Conservation (phyloP, 2,888 invertebrate species). For the Euphydryas editha region DNA sequence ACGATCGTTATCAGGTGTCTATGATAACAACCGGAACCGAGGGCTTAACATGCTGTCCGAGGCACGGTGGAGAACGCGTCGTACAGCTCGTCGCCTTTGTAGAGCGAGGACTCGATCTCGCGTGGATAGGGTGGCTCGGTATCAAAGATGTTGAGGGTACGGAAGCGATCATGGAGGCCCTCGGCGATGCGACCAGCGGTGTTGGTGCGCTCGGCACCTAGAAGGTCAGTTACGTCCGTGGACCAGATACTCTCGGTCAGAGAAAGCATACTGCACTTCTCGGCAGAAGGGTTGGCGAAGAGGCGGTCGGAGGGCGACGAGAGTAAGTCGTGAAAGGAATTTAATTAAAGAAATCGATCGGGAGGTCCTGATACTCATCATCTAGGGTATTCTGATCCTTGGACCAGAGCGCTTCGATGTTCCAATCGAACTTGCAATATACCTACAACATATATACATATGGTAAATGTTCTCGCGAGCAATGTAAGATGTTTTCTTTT, state of each 20-base stretch:
- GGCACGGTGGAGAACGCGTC: constrained; percentile 69
- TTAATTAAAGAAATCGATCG: no score
- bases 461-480: no score
- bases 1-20: no score
- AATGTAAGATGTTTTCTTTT: no score
- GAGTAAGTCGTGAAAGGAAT: constrained; percentile 82
- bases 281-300: constrained; percentile 70
- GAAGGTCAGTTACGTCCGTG: constrained; percentile 50
- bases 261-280: constrained; percentile 64
- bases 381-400: constrained; percentile 78
- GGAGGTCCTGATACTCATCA: constrained; percentile 84
- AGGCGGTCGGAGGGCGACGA: constrained; percentile 83
- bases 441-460: no score
- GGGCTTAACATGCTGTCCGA: no score
- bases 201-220: constrained; percentile 46
- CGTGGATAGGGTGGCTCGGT: constrained; percentile 48
- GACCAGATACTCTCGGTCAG: constrained; percentile 70
- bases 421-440: constrained; percentile 87
- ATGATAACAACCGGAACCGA: no score
- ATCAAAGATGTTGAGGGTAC: constrained; percentile 59
- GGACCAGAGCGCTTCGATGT: constrained; percentile 87
- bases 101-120: constrained; percentile 60
- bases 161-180: constrained; percentile 59
- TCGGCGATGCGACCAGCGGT: constrained; percentile 55
- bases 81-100: constrained; percentile 69